phyloP scores from a whole-genome alignment of 2,888 invertebrate genomes.

The Chymomyza fuscimana region DNA sequence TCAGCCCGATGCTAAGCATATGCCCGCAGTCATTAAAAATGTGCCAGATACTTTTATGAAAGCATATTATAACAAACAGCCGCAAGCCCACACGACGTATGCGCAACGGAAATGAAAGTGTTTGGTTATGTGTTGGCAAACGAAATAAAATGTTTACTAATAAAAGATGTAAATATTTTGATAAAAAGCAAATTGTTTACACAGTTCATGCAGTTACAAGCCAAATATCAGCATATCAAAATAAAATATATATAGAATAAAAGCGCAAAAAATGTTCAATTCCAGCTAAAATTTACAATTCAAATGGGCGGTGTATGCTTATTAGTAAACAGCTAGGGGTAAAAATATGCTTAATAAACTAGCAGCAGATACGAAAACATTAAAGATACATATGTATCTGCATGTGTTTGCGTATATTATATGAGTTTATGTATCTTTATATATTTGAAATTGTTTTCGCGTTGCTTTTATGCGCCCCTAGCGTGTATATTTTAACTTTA shows the following conservation, averaged over 20 bases:
- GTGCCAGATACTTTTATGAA: constrained; percentile 24
- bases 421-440: constrained; percentile 14
- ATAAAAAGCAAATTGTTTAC: constrained; percentile 53
- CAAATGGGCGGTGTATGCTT: constrained; percentile 41
- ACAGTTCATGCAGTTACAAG: constrained; percentile 4
- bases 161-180: constrained; percentile 28
- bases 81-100: constrained; percentile 7
- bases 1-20: constrained; percentile 49
- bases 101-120: neutral
- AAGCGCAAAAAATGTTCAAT: constrained; percentile 16
- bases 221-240: neutral
- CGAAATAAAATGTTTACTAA: constrained; percentile 58
- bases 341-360: constrained; percentile 27
- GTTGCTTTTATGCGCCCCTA: constrained; percentile 51
- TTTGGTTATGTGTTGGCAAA: neutral
- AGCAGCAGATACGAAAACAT: constrained; percentile 24
- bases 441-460: constrained; percentile 58
- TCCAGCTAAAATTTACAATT: constrained; percentile 55
- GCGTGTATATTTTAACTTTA: constrained; percentile 49
- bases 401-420: constrained; percentile 44
- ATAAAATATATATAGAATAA: neutral
- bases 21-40: constrained; percentile 53
- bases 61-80: neutral
- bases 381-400: constrained; percentile 21
- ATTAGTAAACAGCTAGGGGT: constrained; percentile 6